Conservation (phyloP, 2,888 invertebrate species). For the Entomobrya multifasciata region DNA sequence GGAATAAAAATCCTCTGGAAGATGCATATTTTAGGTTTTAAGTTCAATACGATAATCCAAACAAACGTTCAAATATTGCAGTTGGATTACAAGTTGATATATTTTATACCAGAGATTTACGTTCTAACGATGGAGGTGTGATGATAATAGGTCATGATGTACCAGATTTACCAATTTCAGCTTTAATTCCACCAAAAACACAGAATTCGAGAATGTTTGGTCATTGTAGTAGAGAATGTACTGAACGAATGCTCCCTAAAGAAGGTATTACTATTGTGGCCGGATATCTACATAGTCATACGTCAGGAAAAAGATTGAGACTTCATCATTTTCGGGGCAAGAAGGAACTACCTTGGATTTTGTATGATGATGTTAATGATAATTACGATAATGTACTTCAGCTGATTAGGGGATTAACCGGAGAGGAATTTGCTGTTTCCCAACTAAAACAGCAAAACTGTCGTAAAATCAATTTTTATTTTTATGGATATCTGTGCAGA, state of each 20-base stretch:
- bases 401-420: too few species aligned
- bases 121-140: conserved; percentile 35
- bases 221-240: conserved; percentile 16
- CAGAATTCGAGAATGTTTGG: neutral
- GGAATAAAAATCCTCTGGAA: too few species aligned
- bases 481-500: too few species aligned
- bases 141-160: conserved; percentile 27
- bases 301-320: conserved; percentile 86
- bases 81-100: conserved; percentile 33
- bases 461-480: too few species aligned
- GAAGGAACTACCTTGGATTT: conserved; percentile 88
- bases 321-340: conserved; percentile 89
- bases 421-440: too few species aligned
- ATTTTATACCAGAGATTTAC: conserved; percentile 18
- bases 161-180: conserved; percentile 28
- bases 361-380: conserved; percentile 83
- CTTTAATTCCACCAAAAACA: conserved; percentile 37
- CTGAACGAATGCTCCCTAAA: neutral
- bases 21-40: conserved; percentile 44
- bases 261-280: neutral
- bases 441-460: too few species aligned
- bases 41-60: conserved; percentile 58
- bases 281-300: neutral
- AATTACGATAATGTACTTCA: too few species aligned
- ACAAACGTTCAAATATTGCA: neutral